Conservation (phyloP, 2,888 invertebrate genomes). For the Ramazzottius varieornatus region DNA sequence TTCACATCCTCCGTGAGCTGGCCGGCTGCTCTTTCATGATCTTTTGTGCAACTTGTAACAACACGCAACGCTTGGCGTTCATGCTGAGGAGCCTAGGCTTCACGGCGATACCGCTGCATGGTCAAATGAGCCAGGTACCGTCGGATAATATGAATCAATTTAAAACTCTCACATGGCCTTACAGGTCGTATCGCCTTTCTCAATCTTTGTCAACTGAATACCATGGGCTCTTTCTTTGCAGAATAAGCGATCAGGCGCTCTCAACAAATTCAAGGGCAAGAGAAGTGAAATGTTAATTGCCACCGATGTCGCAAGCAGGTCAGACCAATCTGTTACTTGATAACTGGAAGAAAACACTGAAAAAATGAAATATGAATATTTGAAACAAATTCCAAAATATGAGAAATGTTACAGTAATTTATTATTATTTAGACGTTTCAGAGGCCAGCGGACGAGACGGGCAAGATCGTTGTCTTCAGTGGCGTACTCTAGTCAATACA, state of each 20-base stretch:
- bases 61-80: conserved; percentile 60
- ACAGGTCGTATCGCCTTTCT: not conserved
- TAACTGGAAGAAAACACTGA: too few relatives aligned
- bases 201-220: not conserved
- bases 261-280: conserved; percentile 86
- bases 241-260: conserved; percentile 69
- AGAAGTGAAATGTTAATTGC: conserved; percentile 78
- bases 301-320: conserved; percentile 92
- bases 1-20: conserved; percentile 75
- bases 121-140: conserved; percentile 69
- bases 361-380: too few relatives aligned
- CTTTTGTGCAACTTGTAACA: conserved; percentile 80
- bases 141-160: not conserved
- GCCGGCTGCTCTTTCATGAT: conserved; percentile 80
- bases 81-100: conserved; percentile 68
- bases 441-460: too few relatives aligned
- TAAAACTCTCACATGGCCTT: not conserved
- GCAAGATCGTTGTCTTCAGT: too few relatives aligned
- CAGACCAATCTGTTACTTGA: conserved; percentile 11
- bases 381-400: not conserved
- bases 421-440: too few relatives aligned
- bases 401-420: not conserved
- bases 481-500: too few relatives aligned
- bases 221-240: conserved; percentile 12
- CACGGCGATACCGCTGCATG: conserved; percentile 84